Conservation (phyloP, 2,113 vertebrate species). For the Phocoena sinus region DNA sequence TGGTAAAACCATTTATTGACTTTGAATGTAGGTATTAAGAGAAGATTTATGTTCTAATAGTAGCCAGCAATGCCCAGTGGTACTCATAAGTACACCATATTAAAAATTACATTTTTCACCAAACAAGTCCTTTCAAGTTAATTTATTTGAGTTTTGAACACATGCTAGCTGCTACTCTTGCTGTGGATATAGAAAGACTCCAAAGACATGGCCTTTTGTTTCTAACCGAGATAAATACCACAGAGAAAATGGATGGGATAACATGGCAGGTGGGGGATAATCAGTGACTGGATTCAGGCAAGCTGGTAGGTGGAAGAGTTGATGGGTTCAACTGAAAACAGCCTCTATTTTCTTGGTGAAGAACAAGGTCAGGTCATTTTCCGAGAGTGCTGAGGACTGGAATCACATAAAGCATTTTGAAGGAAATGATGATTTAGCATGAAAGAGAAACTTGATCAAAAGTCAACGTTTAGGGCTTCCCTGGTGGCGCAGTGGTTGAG, state of each 20-base stretch:
- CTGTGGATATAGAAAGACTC: background rate
- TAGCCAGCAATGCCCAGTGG: background rate
- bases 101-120: constrained; percentile 15
- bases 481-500: too few species aligned
- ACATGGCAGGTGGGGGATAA: background rate
- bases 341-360: background rate
- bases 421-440: background rate
- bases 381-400: background rate
- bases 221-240: background rate
- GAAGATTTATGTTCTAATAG: background rate
- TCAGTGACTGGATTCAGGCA: background rate
- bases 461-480: background rate
- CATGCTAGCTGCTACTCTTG: background rate
- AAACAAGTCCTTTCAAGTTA: background rate
- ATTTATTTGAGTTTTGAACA: background rate
- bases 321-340: background rate
- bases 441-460: background rate
- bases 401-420: background rate
- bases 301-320: background rate
- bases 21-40: background rate
- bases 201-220: background rate
- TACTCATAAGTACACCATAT: background rate
- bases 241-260: background rate
- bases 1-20: background rate
- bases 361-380: background rate